Evolutionary conservation across 2,888 invertebrate species (phyloP).

Genomic region (Diadromus collaris): DNA sequence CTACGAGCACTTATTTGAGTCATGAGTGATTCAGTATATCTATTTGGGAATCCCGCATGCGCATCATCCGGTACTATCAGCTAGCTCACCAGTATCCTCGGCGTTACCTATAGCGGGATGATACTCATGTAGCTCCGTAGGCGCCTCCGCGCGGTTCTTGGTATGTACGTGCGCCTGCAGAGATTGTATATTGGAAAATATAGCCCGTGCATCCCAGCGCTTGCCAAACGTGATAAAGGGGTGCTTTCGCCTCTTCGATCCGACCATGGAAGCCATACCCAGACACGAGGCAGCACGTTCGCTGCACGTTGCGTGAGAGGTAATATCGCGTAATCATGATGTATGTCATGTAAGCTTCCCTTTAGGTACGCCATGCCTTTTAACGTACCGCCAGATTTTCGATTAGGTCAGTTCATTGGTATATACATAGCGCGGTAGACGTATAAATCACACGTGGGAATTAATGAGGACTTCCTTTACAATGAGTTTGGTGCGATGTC

Average conservation of each 20-base stretch:
- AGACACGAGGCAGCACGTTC: conserved; percentile 1
- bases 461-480: background rate
- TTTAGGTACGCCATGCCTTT: background rate
- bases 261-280: conserved; percentile 2
- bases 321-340: conserved; percentile 31
- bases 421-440: background rate
- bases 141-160: conserved; percentile 9
- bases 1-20: conserved; percentile 70
- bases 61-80: conserved; percentile 55
- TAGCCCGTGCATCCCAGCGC: conserved; percentile 59
- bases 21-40: conserved; percentile 72
- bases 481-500: background rate
- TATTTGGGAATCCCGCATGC: conserved; percentile 25
- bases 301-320: background rate
- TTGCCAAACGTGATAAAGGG: conserved; percentile 69
- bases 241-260: conserved; percentile 7
- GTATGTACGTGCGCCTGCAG: conserved; percentile 6
- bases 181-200: conserved; percentile 72
- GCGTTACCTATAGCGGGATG: background rate
- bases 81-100: conserved; percentile 62
- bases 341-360: conserved; percentile 13
- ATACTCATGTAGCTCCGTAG: background rate
- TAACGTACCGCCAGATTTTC: background rate
- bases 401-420: background rate
- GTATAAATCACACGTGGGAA: background rate